Conservation (phyloP, 2,888 invertebrate species). For the Desoria tigrina region DNA sequence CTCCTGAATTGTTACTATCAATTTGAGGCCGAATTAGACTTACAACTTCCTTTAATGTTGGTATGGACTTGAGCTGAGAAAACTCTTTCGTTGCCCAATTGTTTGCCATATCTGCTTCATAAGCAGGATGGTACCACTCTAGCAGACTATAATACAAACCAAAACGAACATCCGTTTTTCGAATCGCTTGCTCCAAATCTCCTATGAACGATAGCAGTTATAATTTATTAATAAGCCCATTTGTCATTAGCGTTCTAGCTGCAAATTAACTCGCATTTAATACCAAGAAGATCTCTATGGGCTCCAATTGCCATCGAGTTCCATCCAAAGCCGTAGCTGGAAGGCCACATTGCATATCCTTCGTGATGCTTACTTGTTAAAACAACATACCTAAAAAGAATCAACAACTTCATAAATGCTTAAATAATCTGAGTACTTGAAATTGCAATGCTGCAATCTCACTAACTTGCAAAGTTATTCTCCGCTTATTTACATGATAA, state of each 20-base stretch:
- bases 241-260: conserved; percentile 55
- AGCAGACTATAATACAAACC: conserved; percentile 57
- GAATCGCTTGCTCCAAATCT: conserved; percentile 54
- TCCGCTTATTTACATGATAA: no score
- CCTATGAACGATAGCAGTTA: conserved; percentile 64
- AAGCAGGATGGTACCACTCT: conserved; percentile 59
- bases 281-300: conserved; percentile 66
- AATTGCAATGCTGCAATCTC: no score
- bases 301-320: conserved; percentile 78
- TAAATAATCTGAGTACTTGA: no score
- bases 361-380: conserved; percentile 87
- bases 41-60: conserved; percentile 31
- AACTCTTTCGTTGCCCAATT: conserved; percentile 51
- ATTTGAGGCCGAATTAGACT: no score
- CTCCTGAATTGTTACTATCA: no score
- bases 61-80: conserved; percentile 14
- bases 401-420: no score
- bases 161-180: conserved; percentile 54
- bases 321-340: conserved; percentile 79
- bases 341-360: conserved; percentile 82
- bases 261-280: conserved; percentile 57
- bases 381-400: no score
- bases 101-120: conserved; percentile 56
- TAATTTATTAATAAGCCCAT: conserved; percentile 42
- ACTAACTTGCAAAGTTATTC: no score